These are phyloP conservation scores for Parasteatoda lunata DNA, from an alignment of 2,888 invertebrate species.

Conservation along the genomic window DNA sequence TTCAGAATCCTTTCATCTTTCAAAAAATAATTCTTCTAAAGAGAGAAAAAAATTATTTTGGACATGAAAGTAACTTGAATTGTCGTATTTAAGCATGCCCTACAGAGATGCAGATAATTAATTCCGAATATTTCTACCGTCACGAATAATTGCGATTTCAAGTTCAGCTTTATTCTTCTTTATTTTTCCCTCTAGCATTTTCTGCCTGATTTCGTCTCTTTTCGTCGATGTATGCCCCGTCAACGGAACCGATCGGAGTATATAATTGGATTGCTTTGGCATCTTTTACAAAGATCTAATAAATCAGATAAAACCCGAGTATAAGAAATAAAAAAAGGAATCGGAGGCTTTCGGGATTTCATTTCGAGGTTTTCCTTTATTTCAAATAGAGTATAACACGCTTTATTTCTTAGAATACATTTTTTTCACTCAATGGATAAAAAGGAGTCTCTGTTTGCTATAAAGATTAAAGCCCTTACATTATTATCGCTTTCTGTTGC, in stretches of 20 bases:
- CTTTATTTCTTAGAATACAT: conserved; percentile 39
- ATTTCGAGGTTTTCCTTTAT: conserved; percentile 15
- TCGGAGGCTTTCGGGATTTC: conserved; percentile 42
- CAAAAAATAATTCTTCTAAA: too few species aligned
- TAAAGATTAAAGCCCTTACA: conserved; percentile 25
- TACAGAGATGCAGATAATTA: neutral
- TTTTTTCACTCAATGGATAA: conserved; percentile 6
- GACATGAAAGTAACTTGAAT: too few species aligned
- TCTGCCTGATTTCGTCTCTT: conserved; percentile 34
- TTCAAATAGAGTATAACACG: conserved; percentile 34
- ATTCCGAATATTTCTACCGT: neutral
- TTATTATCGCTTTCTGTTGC: conserved; percentile 21
- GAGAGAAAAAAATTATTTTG: neutral
- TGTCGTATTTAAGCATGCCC: neutral
- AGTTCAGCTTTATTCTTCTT: neutral
- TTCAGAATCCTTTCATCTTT: too few species aligned
- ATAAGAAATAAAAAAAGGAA: conserved; percentile 50
- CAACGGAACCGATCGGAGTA: conserved; percentile 50
- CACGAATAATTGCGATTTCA: neutral
- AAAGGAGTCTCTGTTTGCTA: conserved; percentile 3
- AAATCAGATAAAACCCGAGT: conserved; percentile 61
- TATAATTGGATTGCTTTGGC: conserved; percentile 60
- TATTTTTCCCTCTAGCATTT: neutral
- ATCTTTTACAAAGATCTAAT: conserved; percentile 64
- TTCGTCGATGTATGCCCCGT: conserved; percentile 34